Base-by-base conservation (phyloP, 2,888 invertebrate genomes). In the Cerastis rubricosa region DNA sequence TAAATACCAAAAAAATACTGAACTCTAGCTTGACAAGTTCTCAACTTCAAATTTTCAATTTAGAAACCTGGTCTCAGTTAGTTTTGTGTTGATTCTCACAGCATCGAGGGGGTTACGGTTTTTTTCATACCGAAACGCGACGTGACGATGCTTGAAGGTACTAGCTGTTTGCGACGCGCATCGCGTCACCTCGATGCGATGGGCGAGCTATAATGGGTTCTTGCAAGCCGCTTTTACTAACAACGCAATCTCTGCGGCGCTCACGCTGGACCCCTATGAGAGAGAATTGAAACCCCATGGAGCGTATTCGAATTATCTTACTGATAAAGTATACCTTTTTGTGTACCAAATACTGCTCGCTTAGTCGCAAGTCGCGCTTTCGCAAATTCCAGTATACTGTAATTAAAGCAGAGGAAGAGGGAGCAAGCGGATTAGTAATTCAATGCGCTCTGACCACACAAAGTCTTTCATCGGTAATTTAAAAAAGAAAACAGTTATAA, bases 81-180 rank as follows among this genome's bases (percentile, higher is more conserved):
- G 59, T 14, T 47, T 67, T 76, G 40, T 35, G 22, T 43, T 68
- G 19, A 76, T 43, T 1, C n/a, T 49, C 49, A 67, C 19, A 76
- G n/a, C 22, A 57, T 29, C 22, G 12, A n/a, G n/a, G 63, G 49
- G 49, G 22, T 22, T 63, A 63, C 7, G 1, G 22, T 51, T 51
- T 51, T 29, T 17, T 29, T 59, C 17, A 29, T 29, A 29, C 59
- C 29, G 19, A 35, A 22, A 40, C 11, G 40, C 22, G 59, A 29
- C 17, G 29, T 29, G 57, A 14, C 14, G 29, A 59, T 40, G 2
- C 22, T 63, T 40, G 22, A 63, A 63, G 61, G 12, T 11, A 0
- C 40, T 2, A 40, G 22, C 35, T 40, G 35, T 63, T 22, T 19
- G 19, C 35, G 35, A 9, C 25, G 17, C 2, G 14, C 14, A 25